Evolutionary conservation across 2,888 invertebrate genomes (phyloP), one percentile per base, ranked within the genome.

Genomic region (Drosophila birchii): DNA sequence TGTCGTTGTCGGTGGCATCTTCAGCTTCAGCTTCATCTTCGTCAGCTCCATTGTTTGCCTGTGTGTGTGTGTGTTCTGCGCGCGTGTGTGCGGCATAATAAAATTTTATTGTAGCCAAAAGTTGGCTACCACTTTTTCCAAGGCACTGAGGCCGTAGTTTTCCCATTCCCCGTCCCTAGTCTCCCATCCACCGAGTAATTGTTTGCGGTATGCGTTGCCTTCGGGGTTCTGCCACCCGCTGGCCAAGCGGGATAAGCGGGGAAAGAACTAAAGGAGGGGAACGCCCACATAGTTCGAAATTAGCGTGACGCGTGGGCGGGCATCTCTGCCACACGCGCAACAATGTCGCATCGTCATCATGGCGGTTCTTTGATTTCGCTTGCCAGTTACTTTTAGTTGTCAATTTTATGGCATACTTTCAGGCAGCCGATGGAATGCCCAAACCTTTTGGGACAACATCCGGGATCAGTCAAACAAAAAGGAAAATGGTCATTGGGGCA

Each of bases 51-150:
- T 58, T 56, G 60, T 55, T 70, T 62, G 62, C 44, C 56, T 58
- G 49, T 61, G 55, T 56, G 67, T 66, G 71, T 61, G 54, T 61
- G 51, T 62, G 43, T 34, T 70, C 26, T 23, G 80, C 60, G 79
- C 66, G 79, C 79, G 80, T 86, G 86, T 82, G 86, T 87, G 80
- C 78, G 87, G 86, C 86, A 86, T 86, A 88, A 86, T 88, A 86
- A 86, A 86, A 88, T 86, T 86, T 86, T 84, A 86, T 86, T 85
- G 87, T 87, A 75, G 78, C 88, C 81, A 80, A 85, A 86, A 88
- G 72, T 88, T 86, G 87, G 87, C 88, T 88, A 79, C 87, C 80
- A 81, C 87, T 86, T 80, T 84, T 84, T 78, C 72, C 61, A 45
- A 44, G 73, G 45, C 78, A 69, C 44, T 43, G 59, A 60, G 70